These are phyloP conservation scores for Toxotes chatareus DNA, from an alignment of 2,113 vertebrate species.

Conservation along the genomic window DNA sequence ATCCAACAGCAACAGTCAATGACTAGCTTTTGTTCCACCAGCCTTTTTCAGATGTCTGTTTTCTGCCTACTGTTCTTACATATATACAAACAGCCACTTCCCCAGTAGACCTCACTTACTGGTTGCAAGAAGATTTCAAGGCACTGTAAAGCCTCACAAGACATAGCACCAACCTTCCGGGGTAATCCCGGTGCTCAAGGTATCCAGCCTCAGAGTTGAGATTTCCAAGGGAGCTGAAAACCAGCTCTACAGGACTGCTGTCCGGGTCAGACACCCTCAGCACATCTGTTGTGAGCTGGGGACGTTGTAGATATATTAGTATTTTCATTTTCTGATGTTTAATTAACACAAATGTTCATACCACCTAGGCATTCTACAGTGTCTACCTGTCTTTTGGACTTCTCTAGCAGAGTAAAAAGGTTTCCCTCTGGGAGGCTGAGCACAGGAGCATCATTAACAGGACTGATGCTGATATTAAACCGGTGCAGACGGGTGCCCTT, in stretches of 20 bases:
- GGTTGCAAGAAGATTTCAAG: constrained; percentile 20
- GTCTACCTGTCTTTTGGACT: constrained; percentile 83
- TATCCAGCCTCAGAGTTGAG: constrained; percentile 84
- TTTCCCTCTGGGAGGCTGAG: constrained; percentile 87
- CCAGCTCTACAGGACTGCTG: constrained; percentile 80
- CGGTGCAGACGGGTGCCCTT: constrained; percentile 78
- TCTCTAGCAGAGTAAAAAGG: constrained; percentile 85
- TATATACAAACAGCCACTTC: not conserved
- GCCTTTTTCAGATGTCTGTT: not conserved
- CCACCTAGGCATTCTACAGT: not conserved
- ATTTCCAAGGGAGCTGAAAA: constrained; percentile 87
- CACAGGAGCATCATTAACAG: constrained; percentile 88
- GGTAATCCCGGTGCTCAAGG: constrained; percentile 85
- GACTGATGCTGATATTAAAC: constrained; percentile 86
- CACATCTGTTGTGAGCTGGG: constrained; percentile 78
- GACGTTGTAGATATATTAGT: constrained; percentile 10
- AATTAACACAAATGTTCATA: not conserved
- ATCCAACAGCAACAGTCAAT: not conserved
- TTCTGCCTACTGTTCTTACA: not conserved
- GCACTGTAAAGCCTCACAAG: not conserved
- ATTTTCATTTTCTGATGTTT: not conserved
- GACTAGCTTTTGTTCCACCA: not conserved
- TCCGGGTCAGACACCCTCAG: constrained; percentile 87
- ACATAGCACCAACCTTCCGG: constrained; percentile 60
- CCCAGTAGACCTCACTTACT: not conserved